These are phyloP conservation scores for Drosophila tanythrix DNA, from an alignment of 2,888 invertebrate genomes.

Conservation along the genomic window DNA sequence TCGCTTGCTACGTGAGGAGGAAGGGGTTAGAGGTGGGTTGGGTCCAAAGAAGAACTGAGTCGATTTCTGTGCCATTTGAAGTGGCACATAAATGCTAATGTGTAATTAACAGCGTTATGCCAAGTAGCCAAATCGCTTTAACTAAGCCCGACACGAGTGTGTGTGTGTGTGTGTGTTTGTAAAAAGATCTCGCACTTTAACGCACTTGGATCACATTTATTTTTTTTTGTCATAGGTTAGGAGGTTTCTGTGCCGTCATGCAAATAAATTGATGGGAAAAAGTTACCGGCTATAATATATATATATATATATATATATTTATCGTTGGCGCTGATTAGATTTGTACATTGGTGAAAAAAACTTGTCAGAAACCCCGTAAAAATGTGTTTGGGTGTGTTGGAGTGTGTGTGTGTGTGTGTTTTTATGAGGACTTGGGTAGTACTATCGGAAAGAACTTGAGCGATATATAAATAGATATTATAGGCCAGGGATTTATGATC, in stretches of 20 bases:
- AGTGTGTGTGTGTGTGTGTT: slow-evolving; percentile 12
- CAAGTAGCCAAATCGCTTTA: slow-evolving; percentile 15
- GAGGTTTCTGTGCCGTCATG: slow-evolving; percentile 26
- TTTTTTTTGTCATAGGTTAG: slow-evolving; percentile 11
- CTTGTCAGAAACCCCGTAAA: slow-evolving; percentile 17
- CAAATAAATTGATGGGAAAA: slow-evolving; percentile 36
- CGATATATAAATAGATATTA: slow-evolving; percentile 46
- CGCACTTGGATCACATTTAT: slow-evolving; percentile 39
- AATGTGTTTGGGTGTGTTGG: slow-evolving; percentile 8
- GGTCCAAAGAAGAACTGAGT: slow-evolving; percentile 40
- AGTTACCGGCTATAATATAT: slow-evolving; percentile 1
- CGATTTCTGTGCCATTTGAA: slow-evolving; percentile 36
- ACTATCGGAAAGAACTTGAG: slow-evolving; percentile 40
- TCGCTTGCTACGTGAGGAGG: not conserved
- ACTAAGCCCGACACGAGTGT: not conserved
- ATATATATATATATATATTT: slow-evolving; percentile 20
- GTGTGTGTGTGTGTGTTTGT: not conserved
- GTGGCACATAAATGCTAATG: slow-evolving; percentile 60
- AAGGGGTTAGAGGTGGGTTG: not conserved
- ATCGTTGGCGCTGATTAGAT: slow-evolving; percentile 54
- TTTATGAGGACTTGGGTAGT: slow-evolving; percentile 35
- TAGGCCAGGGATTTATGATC: slow-evolving; percentile 32
- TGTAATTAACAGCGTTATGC: slow-evolving; percentile 51
- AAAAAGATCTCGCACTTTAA: slow-evolving; percentile 18
- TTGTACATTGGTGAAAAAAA: slow-evolving; percentile 33